Base-by-base conservation (phyloP, 2,797 vertebrate genomes). In the Rhodeus uyekii region DNA sequence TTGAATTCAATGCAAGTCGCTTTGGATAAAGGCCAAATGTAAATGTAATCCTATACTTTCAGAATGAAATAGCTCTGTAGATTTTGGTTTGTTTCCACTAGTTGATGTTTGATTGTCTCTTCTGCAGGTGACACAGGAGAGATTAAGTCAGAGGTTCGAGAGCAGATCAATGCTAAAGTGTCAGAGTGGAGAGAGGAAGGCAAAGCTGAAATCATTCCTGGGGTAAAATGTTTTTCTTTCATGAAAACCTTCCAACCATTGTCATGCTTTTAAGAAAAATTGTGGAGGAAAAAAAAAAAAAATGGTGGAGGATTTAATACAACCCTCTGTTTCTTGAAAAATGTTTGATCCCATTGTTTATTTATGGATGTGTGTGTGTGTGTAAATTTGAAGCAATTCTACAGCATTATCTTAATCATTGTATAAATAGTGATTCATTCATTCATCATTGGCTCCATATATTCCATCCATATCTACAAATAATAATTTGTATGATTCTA, bases 161-260 rank as follows among this genome's bases (percentile, higher is more conserved):
- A 99, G 87, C 97, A 99, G 93, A 99, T 99, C 88, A 99, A 99
- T 2, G 97, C 97, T 84, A 99, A 99, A 89, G 97, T 99, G 83
- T 97, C 96, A 0, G 97, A 98, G 87, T 99, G 97, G 97, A 94
- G 97, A 14, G 97, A 98, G 88, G 97, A 98, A 78, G 97, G 97
- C 83, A 99, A 99, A 73, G 97, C 97, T 0, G 97, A 99, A 90
- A 98, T 99, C 87, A 98, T 98, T 58, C 97, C 97, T 0, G 97
- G 97, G 90, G 97, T 98, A 86, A 87, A 78, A 55, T 16, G 27
- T 1, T 12, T 64, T 64, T 27, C 50, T 50, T 8, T 77, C 4
- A 36, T 36, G 73, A 61, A 64, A 34, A 38, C 46, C 22, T 12
- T 67, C 32, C 32, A 13, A 29, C n/a, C 1, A 38, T 55, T 27